Evolutionary conservation across 2,797 vertebrate genomes (phyloP).

Genomic region (Darevskia mixta): DNA sequence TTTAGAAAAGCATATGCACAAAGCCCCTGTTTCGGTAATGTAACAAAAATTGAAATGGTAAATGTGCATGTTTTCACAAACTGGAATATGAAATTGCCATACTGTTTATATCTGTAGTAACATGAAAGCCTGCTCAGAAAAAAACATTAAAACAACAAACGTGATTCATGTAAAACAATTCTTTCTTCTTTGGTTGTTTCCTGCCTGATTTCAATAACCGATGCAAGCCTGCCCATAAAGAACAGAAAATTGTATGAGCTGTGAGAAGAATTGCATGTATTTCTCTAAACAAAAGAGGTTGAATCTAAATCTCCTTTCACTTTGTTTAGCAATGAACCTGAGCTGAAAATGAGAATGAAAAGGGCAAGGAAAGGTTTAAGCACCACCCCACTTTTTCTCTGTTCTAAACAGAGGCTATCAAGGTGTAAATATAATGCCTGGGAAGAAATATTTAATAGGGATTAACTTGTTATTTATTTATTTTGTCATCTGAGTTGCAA

Average conservation of each 20-base stretch:
- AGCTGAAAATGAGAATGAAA: too few species aligned
- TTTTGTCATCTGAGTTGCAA: not conserved
- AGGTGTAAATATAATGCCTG: not conserved
- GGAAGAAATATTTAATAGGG: not conserved
- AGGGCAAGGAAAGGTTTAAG: too few species aligned
- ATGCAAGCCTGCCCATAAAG: not conserved
- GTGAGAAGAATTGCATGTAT: not conserved
- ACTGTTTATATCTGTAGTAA: slow-evolving; percentile 41
- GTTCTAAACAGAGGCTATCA: too few species aligned
- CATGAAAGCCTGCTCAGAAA: slow-evolving; percentile 52
- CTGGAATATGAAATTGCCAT: not conserved
- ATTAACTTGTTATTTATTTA: not conserved
- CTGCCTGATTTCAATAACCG: slow-evolving; percentile 17
- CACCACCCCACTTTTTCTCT: too few species aligned
- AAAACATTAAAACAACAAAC: slow-evolving; percentile 22
- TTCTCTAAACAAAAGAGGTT: not conserved
- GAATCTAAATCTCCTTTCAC: not conserved
- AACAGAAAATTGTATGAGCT: not conserved
- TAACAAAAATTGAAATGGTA: not conserved
- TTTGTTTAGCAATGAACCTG: not conserved
- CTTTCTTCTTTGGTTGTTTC: slow-evolving; percentile 29
- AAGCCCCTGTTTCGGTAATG: not conserved
- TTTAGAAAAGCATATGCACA: not conserved
- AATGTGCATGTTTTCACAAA: slow-evolving; percentile 11
- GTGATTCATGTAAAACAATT: slow-evolving; percentile 37